Evolutionary conservation across 2,797 vertebrate genomes (phyloP), one percentile per base, ranked within the genome.

Genomic region (Sebastes steindachneri): DNA sequence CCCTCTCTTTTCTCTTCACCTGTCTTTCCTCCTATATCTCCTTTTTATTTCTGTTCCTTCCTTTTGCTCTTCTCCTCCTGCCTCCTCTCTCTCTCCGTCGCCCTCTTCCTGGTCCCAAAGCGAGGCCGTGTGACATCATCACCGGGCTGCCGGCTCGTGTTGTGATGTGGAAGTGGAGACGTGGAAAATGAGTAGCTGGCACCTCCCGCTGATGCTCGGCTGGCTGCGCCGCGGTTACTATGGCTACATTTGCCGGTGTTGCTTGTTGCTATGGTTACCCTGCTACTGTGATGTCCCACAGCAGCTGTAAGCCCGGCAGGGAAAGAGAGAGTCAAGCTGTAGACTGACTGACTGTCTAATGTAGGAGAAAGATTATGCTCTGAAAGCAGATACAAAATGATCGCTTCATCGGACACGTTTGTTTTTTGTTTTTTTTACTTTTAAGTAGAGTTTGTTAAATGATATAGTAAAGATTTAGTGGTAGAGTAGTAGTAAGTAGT

Each of bases 101-200:
- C 7, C 31, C 55, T 75, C 81, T 72, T 72, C 71, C 76, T 64
- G 63, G 2, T 60, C 60, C 31, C 58, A 33, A 3, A 70, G 9
- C 3, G 65, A 75, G 70, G 41, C 73, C 12, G 28, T 17, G 81
- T 94, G 93, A 95, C 89, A 88, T 95, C 94, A 95, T 95, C 94
- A 93, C 19, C 15, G 41, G 5, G 91, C 92, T 88, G 86, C 93
- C 73, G 77, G 25, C 8, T 62, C 29, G 55, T 77, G 70, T 79
- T 86, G 84, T 90, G 90, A 93, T 90, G 92, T 94, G 94, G 94
- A 94, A 93, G 84, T 83, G 85, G 78, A 90, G 92, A 95, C 89
- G 93, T 95, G 93, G 90, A 92, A 87, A 91, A 84, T 64, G 80
- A 86, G 82, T 55, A 66, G 87, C 87, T 88, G 92, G 91, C 92